Percentiles rank a stretch among this genome's conserved stretches.
Evolutionary conservation across 1,140 invertebrate species (phyloP).

Genomic region (Ceratoteleas bidentatus): DNA sequence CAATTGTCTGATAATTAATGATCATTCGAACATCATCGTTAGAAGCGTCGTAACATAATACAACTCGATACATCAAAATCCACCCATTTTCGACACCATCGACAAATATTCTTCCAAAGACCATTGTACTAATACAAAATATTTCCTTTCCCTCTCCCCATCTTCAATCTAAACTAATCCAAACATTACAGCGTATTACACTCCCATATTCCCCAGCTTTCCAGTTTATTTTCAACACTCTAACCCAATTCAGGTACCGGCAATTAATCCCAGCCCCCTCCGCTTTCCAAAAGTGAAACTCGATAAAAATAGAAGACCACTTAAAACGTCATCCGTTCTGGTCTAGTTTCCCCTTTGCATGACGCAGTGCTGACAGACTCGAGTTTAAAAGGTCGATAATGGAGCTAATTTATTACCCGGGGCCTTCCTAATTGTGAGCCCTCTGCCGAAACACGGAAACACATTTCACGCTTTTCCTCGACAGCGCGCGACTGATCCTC

Average conservation of each 20-base stretch:
- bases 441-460: conserved; percentile 23
- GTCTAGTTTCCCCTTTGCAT: conserved; percentile 17
- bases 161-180: no score
- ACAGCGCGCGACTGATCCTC: not conserved
- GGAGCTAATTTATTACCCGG: conserved; percentile 36
- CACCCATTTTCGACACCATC: no score
- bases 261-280: not conserved
- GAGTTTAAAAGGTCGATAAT: conserved; percentile 30
- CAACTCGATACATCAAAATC: no score
- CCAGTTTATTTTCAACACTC: no score
- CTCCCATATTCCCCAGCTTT: no score
- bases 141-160: no score
- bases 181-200: no score
- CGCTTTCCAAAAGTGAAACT: conserved; percentile 6
- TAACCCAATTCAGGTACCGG: not conserved
- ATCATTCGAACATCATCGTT: no score
- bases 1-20: no score
- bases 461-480: conserved; percentile 5
- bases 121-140: no score
- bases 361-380: conserved; percentile 8
- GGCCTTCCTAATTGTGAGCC: not conserved
- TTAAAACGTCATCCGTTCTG: conserved; percentile 28
- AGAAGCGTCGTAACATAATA: no score
- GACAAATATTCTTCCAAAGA: not conserved
- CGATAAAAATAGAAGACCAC: conserved; percentile 29